Evolutionary conservation across 2,113 vertebrate genomes (phyloP).

Genomic region (Otus sunia): DNA sequence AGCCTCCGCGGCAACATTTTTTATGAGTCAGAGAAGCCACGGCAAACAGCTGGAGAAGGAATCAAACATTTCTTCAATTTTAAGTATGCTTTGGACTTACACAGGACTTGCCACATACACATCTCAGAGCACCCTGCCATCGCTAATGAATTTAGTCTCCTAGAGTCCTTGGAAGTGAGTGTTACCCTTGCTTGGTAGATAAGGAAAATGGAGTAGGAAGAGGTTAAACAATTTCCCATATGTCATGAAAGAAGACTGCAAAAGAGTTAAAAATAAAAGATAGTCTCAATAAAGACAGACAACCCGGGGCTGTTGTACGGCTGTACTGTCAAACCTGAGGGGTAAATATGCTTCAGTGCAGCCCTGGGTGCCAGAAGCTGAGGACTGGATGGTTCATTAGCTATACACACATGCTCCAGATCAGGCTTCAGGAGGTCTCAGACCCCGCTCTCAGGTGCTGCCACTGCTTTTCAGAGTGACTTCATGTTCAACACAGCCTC

Average conservation of each 20-base stretch:
- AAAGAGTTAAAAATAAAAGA: background rate
- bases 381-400: background rate
- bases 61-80: background rate
- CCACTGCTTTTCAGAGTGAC: background rate
- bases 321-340: background rate
- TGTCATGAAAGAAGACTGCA: background rate
- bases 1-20: background rate
- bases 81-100: background rate
- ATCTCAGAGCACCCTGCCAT: background rate
- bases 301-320: background rate
- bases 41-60: constrained; percentile 3
- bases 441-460: background rate
- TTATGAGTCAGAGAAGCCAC: background rate
- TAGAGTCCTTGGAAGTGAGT: background rate
- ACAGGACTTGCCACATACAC: background rate
- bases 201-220: background rate
- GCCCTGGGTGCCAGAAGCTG: background rate
- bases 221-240: background rate
- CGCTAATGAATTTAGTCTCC: background rate
- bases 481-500: background rate
- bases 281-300: background rate
- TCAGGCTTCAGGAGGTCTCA: background rate
- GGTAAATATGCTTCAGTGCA: background rate
- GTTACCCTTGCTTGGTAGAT: background rate
- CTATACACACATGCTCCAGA: background rate